Evolutionary conservation across 2,113 vertebrate genomes (phyloP), one percentile per base, ranked within the genome.

Genomic region (Platichthys flesus): DNA sequence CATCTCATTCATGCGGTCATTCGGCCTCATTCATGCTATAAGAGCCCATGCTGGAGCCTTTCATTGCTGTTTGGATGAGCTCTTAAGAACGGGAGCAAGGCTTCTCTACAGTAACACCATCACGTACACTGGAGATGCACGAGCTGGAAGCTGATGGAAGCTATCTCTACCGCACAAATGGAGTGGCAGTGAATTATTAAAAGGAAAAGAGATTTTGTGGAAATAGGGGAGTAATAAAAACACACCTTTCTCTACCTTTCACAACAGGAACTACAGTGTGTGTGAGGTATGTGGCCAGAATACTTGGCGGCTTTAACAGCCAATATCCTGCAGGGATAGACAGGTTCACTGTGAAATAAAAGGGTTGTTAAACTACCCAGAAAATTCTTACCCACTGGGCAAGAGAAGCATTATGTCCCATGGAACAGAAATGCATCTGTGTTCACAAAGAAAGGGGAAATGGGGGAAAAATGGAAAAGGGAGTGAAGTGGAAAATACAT

Each of bases 151-250:
- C 70, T 76, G 79, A 85, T 85, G 82, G 88, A 82, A 67, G 77
- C 83, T 67, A 82, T 57, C 52, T 71, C 66, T 8, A 24, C 55
- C 56, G 49, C 28, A 47, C 65, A 78, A 86, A 83, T 65, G 76
- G 73, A 89, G 70, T 67, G 67, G 49, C 74, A 59, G 49, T 86
- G 47, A 92, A 92, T 90, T 85, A 90, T 92, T 90, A 28, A 93
- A 80, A 65, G 61, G 40, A 20, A 85, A 79, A 71, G 16, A 31
- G 70, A 72, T 85, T 88, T 79, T 89, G 71, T 90, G 83, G 90
- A 90, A 86, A 31, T 76, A 85, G 84, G 35, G 79, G 60, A 40
- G 40, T 42, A 66, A 82, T 31, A 80, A 73, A 82, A 18, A 62
- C n/a, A 52, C 49, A 76, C 49, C 71, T 85, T 83, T 70, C 56